Evolutionary conservation across 2,797 vertebrate species (phyloP).

Genomic region (Poliocrania exsul): DNA sequence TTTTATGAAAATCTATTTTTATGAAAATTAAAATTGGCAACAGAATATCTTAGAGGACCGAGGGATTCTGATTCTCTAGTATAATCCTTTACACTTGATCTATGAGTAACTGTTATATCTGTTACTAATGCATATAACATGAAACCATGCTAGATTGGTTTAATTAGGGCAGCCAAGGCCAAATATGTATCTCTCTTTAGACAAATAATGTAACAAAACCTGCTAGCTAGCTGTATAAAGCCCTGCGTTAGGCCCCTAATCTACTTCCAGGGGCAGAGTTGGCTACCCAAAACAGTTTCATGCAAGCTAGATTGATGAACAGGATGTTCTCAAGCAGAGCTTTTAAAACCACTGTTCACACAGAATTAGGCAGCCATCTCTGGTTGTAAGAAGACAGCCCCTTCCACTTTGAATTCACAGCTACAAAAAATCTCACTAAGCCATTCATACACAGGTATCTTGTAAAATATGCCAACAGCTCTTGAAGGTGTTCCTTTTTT

Average conservation of each 20-base stretch:
- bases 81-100: not conserved
- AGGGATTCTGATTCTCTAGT: not conserved
- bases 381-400: not conserved
- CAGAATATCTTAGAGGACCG: not conserved
- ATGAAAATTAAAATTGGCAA: not conserved
- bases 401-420: not conserved
- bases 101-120: not conserved
- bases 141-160: not conserved
- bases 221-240: not conserved
- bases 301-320: not conserved
- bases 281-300: not conserved
- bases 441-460: accelerated
- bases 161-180: not conserved
- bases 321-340: not conserved
- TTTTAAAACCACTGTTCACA: not conserved
- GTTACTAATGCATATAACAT: not conserved
- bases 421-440: not conserved
- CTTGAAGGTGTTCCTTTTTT: not conserved
- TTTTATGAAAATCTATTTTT: not conserved
- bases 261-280: not conserved
- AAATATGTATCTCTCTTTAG: not conserved
- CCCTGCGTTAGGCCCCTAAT: not conserved
- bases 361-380: not conserved
- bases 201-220: not conserved
- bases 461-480: not conserved